Evolutionary conservation across 2,888 invertebrate species (phyloP).

Genomic region (Pandemis cinnamomeana): DNA sequence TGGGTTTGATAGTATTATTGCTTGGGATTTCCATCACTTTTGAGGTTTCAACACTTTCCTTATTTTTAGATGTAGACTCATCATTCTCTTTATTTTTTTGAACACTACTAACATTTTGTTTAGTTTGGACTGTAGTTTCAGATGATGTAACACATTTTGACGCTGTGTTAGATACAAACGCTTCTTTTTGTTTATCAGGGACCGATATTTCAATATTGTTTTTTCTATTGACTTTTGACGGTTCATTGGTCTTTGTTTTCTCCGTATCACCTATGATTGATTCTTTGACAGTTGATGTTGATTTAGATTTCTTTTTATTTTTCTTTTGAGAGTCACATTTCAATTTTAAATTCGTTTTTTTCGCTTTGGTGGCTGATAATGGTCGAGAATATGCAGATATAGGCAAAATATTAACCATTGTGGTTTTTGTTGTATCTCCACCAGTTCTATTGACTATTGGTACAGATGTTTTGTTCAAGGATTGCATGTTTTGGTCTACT

Average conservation of each 20-base stretch:
- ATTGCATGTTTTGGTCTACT: constrained; percentile 69
- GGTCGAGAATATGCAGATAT: constrained; percentile 80
- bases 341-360: constrained; percentile 62
- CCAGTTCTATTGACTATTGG: constrained; percentile 67
- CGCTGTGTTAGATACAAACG: background rate
- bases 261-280: constrained; percentile 21
- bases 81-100: constrained; percentile 28
- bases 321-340: constrained; percentile 58
- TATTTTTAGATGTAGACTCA: constrained; percentile 26
- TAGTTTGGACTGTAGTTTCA: constrained; percentile 4
- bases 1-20: background rate
- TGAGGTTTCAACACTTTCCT: constrained; percentile 29
- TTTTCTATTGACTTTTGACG: background rate
- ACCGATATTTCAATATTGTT: constrained; percentile 37
- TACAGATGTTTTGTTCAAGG: constrained; percentile 64
- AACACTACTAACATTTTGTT: constrained; percentile 18
- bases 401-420: constrained; percentile 80
- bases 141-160: constrained; percentile 6
- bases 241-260: constrained; percentile 2
- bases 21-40: constrained; percentile 24
- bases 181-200: constrained; percentile 43
- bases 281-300: constrained; percentile 46
- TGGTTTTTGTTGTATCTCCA: constrained; percentile 77
- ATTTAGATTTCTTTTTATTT: constrained; percentile 53
- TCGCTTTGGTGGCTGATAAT: constrained; percentile 68